A percentile compares a stretch with the other conserved stretches of the same genome.
Evolutionary conservation across 2,888 invertebrate species (phyloP).

Genomic region (Drosophila hamatofila): DNA sequence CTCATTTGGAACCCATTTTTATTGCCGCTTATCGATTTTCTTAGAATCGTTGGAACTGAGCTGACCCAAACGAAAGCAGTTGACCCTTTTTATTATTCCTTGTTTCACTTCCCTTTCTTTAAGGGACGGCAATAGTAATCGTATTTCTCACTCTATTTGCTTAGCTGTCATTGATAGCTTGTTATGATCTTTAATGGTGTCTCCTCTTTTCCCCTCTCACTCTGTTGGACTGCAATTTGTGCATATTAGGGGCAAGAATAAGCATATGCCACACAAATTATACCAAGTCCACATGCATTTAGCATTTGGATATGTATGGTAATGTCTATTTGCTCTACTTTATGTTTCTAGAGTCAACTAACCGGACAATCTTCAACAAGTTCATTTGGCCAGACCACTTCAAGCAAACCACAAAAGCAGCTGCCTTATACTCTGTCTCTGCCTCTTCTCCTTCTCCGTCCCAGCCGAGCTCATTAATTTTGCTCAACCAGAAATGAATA

Average conservation of each 20-base stretch:
- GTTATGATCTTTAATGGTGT: not conserved
- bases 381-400: constrained; percentile 47
- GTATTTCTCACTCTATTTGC: not conserved
- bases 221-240: not conserved
- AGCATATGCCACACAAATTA: constrained; percentile 23
- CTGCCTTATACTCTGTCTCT: not conserved
- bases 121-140: not conserved
- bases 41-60: constrained; percentile 5
- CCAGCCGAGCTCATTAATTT: constrained; percentile 56
- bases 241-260: not conserved
- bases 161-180: constrained; percentile 16
- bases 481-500: constrained; percentile 55
- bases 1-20: constrained; percentile 33
- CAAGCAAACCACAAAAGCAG: constrained; percentile 41
- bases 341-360: constrained; percentile 24
- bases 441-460: no score
- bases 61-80: constrained; percentile 20
- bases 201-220: no score
- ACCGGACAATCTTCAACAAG: constrained; percentile 28
- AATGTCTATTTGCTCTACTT: constrained; percentile 11
- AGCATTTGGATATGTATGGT: not conserved
- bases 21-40: constrained; percentile 32
- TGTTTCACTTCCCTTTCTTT: not conserved
- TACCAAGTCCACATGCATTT: constrained; percentile 19
- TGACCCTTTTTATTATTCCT: constrained; percentile 16